Conservation (phyloP, 2,888 invertebrate genomes). For the Calephelis perditalis region DNA sequence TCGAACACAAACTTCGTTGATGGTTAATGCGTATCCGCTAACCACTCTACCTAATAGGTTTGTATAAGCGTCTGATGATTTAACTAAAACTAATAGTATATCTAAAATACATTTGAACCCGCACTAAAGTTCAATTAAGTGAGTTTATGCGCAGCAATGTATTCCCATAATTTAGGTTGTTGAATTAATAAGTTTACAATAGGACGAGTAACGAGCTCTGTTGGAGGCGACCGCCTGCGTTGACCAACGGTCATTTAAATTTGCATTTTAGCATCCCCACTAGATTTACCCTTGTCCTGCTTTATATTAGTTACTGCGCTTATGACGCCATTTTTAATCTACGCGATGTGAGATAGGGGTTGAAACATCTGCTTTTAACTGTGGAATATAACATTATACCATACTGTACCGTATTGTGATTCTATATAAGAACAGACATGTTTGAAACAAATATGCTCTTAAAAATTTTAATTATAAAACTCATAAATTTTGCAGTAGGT, state of each 20-base stretch:
- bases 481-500: too few relatives aligned
- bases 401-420: neutral
- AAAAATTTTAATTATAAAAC: too few relatives aligned
- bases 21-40: too few relatives aligned
- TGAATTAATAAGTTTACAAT: slow-evolving; percentile 72
- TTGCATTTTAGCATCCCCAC: slow-evolving; percentile 69
- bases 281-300: slow-evolving; percentile 41
- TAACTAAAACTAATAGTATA: slow-evolving; percentile 30
- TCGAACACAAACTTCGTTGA: too few relatives aligned
- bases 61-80: neutral
- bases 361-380: slow-evolving; percentile 6
- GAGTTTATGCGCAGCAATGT: slow-evolving; percentile 57
- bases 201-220: slow-evolving; percentile 57
- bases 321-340: slow-evolving; percentile 51
- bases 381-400: neutral
- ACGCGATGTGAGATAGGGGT: slow-evolving; percentile 11
- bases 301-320: slow-evolving; percentile 38
- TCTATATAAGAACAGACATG: too few relatives aligned
- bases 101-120: slow-evolving; percentile 40
- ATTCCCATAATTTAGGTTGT: slow-evolving; percentile 62
- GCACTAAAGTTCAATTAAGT: slow-evolving; percentile 72
- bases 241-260: slow-evolving; percentile 62
- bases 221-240: slow-evolving; percentile 49
- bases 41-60: too few relatives aligned
- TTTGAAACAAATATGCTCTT: too few relatives aligned